Base-by-base conservation (phyloP, 2,113 vertebrate genomes). In the Oceanodroma tethys region DNA sequence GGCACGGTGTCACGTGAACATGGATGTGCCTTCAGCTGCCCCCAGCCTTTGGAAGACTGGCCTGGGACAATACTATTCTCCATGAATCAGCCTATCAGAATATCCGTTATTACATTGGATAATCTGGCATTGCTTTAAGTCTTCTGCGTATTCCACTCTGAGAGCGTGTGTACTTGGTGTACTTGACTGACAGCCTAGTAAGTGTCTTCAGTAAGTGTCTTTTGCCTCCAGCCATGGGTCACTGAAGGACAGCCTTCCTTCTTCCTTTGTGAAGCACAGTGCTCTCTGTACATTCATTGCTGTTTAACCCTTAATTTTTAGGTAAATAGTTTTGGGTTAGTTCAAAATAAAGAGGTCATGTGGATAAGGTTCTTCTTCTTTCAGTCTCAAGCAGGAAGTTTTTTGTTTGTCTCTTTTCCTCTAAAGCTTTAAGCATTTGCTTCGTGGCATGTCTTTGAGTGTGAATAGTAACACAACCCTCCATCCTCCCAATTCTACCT, bases 1-100 rank as follows among this genome's bases (percentile, higher is more conserved):
- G 4, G 6, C 30, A 27, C 8, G 6, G 22, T 6, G 4, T 43
- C 42, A 22, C 1, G 0, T 22, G 32, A 43, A 36, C 29, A 10
- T 6, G 32, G 25, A 50, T 45, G 9, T 62, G 29, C 48, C 42
- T 84, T 60, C 9, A 7, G n/a, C 16, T 60, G 52, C 19, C 26
- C 22, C 16, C 10, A 36, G 43, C 17, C 38, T 65, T 81, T 66
- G 45, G 16, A 80, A 45, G 34, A 30, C 19, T 60, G 30, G 23
- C 55, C 40, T 36, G 10, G 50, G 27, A 27, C 7, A 16, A 2
- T 16, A 25, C 26, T 43, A 2, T 21, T 56, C 30, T n/a, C 25
- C 1, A 0, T 45, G n/a, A 50, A 81, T 42, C 32, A 55, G 22
- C 10, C 47, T 21, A 9, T 42, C 22, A n/a, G n/a, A n/a, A n/a